phyloP scores from a whole-genome alignment of 2,113 vertebrate genomes.

The Emydura subglobosa region DNA sequence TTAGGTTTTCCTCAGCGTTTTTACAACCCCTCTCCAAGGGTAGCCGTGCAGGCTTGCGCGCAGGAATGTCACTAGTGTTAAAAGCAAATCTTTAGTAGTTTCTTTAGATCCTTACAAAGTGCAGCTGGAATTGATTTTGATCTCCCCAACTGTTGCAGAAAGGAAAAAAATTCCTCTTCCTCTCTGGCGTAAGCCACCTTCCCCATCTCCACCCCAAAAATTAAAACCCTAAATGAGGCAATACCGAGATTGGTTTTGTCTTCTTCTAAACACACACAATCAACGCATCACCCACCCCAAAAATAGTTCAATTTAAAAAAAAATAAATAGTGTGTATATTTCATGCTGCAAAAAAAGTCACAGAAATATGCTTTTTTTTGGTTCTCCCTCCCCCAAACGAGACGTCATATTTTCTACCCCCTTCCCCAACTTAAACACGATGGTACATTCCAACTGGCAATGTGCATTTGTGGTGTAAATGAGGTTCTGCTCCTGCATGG shows the following conservation, averaged over 20 bases:
- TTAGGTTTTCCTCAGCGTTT: constrained; percentile 54
- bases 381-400: constrained; percentile 57
- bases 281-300: constrained; percentile 38
- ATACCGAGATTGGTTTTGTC: constrained; percentile 33
- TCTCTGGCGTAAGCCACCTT: background rate
- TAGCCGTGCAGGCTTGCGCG: background rate
- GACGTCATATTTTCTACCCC: constrained; percentile 65
- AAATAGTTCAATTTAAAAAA: constrained; percentile 78
- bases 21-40: background rate
- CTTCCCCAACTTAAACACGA: constrained; percentile 59
- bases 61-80: constrained; percentile 79
- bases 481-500: constrained; percentile 83
- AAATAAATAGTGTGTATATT: constrained; percentile 84
- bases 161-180: background rate
- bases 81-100: constrained; percentile 49
- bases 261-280: constrained; percentile 33
- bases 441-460: constrained; percentile 60
- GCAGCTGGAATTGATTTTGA: constrained; percentile 69
- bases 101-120: constrained; percentile 80
- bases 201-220: constrained; percentile 5
- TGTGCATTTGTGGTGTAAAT: constrained; percentile 78
- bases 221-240: constrained; percentile 31
- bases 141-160: constrained; percentile 23
- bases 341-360: constrained; percentile 83
- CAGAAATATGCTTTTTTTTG: constrained; percentile 66